Conservation (phyloP, 2,113 vertebrate species). For the Oxyruncus cristatus region DNA sequence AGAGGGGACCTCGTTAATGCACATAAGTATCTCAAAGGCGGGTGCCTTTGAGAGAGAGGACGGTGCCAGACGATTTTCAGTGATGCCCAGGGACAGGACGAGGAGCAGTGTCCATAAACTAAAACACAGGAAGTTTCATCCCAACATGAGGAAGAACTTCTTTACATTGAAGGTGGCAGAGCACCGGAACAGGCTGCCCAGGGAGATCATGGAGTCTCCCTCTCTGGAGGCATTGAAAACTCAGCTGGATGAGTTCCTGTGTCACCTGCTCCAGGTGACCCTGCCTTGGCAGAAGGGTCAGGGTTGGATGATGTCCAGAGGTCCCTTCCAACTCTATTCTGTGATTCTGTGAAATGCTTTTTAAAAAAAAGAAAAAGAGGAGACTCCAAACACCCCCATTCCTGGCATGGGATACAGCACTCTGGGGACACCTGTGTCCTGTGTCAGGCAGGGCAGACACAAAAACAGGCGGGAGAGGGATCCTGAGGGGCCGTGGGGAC, state of each 20-base stretch:
- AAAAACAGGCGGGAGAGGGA: not conserved
- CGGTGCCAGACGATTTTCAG: not conserved
- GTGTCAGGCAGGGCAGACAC: rapidly evolving
- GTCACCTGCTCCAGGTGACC: not conserved
- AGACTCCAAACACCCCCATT: rapidly evolving
- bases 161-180: not conserved
- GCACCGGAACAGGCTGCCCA: not conserved
- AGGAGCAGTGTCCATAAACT: not conserved
- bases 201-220: not conserved
- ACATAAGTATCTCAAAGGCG: not conserved
- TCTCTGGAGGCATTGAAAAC: no score
- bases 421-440: not conserved
- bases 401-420: not conserved
- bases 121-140: not conserved
- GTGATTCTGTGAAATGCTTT: not conserved
- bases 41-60: not conserved
- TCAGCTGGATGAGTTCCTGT: not conserved
- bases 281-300: not conserved
- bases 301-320: not conserved
- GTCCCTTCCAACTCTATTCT: not conserved
- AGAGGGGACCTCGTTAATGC: not conserved
- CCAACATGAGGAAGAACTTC: not conserved
- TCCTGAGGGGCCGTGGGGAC: rapidly evolving
- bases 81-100: not conserved
- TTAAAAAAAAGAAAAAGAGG: no score